Conservation (phyloP, 2,113 vertebrate species). For the Thunnus maccoyii region DNA sequence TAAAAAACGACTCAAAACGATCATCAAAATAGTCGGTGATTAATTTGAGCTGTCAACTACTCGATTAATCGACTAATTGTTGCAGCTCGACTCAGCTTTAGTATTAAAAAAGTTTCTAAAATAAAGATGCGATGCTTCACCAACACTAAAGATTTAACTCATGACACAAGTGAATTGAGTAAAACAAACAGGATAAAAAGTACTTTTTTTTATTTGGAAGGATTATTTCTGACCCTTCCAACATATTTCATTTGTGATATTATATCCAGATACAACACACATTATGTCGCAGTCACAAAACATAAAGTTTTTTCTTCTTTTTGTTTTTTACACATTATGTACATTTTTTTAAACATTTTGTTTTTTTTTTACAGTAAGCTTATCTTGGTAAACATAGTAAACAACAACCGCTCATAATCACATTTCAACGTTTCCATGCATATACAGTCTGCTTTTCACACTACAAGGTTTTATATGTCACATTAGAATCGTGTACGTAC, state of each 20-base stretch:
- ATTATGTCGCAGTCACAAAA: conserved; percentile 57
- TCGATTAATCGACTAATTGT: no score
- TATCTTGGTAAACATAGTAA: conserved; percentile 60
- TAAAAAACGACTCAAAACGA: no score
- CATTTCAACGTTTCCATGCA: conserved; percentile 57
- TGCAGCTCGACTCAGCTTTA: no score
- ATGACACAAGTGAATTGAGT: not conserved
- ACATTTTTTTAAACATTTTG: conserved; percentile 56
- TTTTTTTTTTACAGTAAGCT: conserved; percentile 63
- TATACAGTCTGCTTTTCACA: conserved; percentile 55
- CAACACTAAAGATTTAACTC: no score
- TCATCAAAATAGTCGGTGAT: no score
- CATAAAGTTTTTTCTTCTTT: conserved; percentile 34
- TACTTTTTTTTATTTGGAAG: conserved; percentile 47
- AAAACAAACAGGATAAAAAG: conserved; percentile 17
- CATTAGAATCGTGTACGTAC: conserved; percentile 20
- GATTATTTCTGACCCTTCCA: conserved; percentile 33
- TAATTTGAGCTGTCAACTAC: no score
- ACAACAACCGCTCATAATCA: conserved; percentile 49
- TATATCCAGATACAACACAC: conserved; percentile 54
- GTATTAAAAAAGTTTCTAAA: not conserved
- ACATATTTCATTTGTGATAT: conserved; percentile 23
- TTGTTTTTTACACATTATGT: conserved; percentile 65
- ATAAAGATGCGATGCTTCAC: not conserved
- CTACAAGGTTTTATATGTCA: conserved; percentile 37